Evolutionary conservation across 2,113 vertebrate species (phyloP), one percentile per base, ranked within the genome.

Genomic region (Poicephalus gulielmi): DNA sequence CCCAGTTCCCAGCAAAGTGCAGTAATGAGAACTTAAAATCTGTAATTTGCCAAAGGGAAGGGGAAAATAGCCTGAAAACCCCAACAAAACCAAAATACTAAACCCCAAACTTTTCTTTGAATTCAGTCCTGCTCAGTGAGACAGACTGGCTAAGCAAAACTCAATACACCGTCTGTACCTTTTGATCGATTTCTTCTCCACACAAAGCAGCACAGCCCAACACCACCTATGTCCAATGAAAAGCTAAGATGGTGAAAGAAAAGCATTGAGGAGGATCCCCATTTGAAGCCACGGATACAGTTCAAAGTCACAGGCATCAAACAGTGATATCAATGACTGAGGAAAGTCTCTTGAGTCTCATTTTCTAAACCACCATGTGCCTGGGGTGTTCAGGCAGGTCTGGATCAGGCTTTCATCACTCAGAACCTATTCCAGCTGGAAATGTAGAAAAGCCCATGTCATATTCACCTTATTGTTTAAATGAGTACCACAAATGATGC

Each of bases 21-120:
- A 92, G 64, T 78, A 81, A 78, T 5, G 28, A 46, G 27, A 90
- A 39, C 6, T 20, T 33, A 43, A 11, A 90, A 71, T 37, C 62
- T 2, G 0, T 22, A 16, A 35, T 28, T 4, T n/a, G 17, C 24
- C 27, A 59, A 31, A 4, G 15, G 11, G n/a, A 35, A 47, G 9
- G 3, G 1, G 1, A 17, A 82, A 41, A 13, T 23, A 12, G 6
- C 12, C 12, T 2, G 11, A 25, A 76, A 44, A 7, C 5, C 4
- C 3, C 13, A 10, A n/a, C 24, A 9, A 44, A 24, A 25, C 23
- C n/a, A 16, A 60, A 30, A 47, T 33, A 10, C 62, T 59, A 59
- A 59, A 53, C 25, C 1, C 22, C 20, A 10, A 60, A 19, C 10
- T 70, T 88, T 24, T 6, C 55, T 81, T 91, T 86, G 17, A 77